A percentile compares a stretch with the other conserved stretches of the same genome.
phyloP scores from a whole-genome alignment of 2,888 invertebrate genomes.

The Meta bourneti region DNA sequence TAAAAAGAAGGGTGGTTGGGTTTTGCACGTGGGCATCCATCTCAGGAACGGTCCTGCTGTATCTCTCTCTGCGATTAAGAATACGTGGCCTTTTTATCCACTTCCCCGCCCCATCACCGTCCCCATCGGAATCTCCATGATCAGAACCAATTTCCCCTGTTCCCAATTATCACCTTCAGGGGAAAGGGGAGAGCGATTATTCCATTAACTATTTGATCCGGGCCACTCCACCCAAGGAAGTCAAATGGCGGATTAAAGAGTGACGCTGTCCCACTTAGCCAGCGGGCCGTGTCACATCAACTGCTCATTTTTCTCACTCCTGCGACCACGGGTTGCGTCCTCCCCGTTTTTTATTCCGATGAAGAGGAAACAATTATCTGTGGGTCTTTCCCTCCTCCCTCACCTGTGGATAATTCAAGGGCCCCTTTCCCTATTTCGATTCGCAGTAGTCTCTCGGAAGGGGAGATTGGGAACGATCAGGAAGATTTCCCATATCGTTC shows the following conservation, averaged over 20 bases:
- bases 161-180: constrained; percentile 8
- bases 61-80: not conserved
- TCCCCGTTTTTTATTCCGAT: not conserved
- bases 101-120: no score
- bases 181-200: constrained; percentile 14
- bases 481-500: no score
- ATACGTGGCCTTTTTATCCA: not conserved
- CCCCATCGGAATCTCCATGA: no score
- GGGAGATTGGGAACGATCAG: not conserved
- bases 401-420: not conserved
- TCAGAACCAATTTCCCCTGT: constrained; percentile 10
- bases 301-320: not conserved
- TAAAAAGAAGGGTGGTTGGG: no score
- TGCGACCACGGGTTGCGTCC: not conserved
- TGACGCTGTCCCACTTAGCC: constrained; percentile 40
- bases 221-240: constrained; percentile 41
- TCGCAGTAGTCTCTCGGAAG: not conserved
- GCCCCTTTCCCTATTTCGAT: not conserved
- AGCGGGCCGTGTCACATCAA: constrained; percentile 31
- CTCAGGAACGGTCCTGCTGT: no score
- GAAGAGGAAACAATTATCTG: constrained; percentile 47
- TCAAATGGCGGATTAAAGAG: constrained; percentile 37
- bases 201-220: constrained; percentile 40
- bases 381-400: not conserved
- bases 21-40: no score